Evolutionary conservation across 1,140 invertebrate genomes (phyloP), one percentile per base, ranked within the genome.

Genomic region (Zaprionus capensis): DNA sequence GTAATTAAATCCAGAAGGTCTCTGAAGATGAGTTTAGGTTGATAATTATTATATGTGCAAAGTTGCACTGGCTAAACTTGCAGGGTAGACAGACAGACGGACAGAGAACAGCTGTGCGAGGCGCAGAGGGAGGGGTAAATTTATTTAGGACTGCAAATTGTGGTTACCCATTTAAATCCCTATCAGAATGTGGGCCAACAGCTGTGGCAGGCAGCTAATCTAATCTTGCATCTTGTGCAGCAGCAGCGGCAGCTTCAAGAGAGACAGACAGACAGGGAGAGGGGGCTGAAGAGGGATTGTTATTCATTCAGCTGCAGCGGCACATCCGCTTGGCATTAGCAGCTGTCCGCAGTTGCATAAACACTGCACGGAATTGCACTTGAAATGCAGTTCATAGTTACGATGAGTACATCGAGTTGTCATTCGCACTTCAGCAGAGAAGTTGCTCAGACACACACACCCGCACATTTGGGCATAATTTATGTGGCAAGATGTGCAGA

Each of bases 1-100:
- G 77, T 84, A 88, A 86, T 86, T 80, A 86, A 86, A 80, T 87
- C 71, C n/a, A 67, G 73, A 77, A 55, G 77, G 17, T 41, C 28
- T 31, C 9, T 31, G n/a, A 9, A 34, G 31, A 4, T 22, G 28
- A 28, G 53, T 6, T 56, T 15, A 17, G 53, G 17, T 11, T 51
- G 20, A n/a, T 22, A 51, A 51, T 51, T 51, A 51, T 51, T 51
- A 24, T 22, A 14, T 51, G 12, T 5, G 22, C 4, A n/a, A 24
- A 14, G 11, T 4, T 17, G 46, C 20, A 22, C 22, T 12, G 9
- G 38, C 38, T n/a, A 17, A 51, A 24, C n/a, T 12, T 51, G n/a
- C 7, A 46, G 41, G 15, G n/a, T 12, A 49, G 6, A 49, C 17
- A 7, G 5, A 15, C 4, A 44, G 17, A 28, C 24, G 31, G 53